phyloP scores from a whole-genome alignment of 2,888 invertebrate species.

The Erebia palarica region DNA sequence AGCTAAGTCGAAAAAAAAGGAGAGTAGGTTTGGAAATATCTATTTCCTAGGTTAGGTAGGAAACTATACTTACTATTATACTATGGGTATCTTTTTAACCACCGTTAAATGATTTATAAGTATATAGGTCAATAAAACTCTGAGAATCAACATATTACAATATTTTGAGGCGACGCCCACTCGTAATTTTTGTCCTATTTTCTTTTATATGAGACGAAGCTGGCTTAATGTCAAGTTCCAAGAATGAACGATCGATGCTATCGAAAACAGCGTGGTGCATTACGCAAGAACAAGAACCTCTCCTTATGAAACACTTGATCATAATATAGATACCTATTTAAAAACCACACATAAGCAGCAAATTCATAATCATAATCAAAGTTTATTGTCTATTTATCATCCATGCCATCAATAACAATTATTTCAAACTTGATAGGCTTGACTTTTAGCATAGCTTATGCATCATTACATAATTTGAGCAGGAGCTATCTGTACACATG shows the following conservation, averaged over 20 bases:
- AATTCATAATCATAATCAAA: not conserved
- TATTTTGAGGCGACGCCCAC: not conserved
- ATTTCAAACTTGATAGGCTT: no score
- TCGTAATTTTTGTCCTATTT: slow-evolving; percentile 14
- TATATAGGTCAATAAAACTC: not conserved
- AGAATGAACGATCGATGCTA: slow-evolving; percentile 20
- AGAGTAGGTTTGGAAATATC: not conserved
- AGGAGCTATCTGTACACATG: no score
- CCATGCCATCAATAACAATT: no score
- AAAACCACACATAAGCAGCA: not conserved
- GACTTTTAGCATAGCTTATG: no score
- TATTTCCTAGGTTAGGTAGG: not conserved
- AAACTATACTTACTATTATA: no score
- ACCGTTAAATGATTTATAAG: not conserved
- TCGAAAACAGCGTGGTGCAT: slow-evolving; percentile 12
- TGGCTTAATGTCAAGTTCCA: slow-evolving; percentile 18
- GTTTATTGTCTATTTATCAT: not conserved
- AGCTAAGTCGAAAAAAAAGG: no score
- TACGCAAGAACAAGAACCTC: slow-evolving; percentile 13
- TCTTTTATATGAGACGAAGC: slow-evolving; percentile 7
- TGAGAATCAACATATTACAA: not conserved
- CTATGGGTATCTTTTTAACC: no score
- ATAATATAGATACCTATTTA: not conserved
- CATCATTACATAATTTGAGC: no score
- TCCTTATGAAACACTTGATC: not conserved